phyloP scores from a whole-genome alignment of 53 echinoderm and acorn worm species.

The Paracentrotus lividus region DNA sequence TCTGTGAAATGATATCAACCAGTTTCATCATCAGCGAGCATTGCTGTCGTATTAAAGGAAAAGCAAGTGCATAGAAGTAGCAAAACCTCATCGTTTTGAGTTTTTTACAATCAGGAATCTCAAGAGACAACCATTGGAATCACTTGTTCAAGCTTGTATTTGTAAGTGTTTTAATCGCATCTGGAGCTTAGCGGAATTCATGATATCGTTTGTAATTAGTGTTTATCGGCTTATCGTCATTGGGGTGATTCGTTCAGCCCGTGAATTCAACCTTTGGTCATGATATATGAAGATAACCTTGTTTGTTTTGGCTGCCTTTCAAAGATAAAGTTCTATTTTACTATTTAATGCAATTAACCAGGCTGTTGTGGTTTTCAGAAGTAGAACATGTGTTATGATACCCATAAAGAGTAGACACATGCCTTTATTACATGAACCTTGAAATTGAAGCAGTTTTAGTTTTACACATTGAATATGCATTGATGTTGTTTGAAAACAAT shows the following conservation, averaged over 20 bases:
- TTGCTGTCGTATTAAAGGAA: too few relatives aligned
- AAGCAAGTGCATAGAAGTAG: slow-evolving; percentile 30
- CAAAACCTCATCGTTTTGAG: neutral
- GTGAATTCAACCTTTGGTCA: slow-evolving; percentile 18
- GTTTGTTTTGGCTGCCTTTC: neutral
- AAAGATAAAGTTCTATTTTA: slow-evolving; percentile 22
- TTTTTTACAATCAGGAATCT: neutral
- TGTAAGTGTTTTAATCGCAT: slow-evolving; percentile 4
- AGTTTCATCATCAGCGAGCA: neutral
- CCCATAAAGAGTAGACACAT: neutral
- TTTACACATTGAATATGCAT: neutral
- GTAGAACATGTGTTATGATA: neutral
- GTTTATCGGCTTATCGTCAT: neutral
- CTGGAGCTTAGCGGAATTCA: neutral
- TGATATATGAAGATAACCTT: neutral
- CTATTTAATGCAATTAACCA: neutral
- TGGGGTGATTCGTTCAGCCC: neutral
- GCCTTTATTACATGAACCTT: neutral
- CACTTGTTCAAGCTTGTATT: neutral
- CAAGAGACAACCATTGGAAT: neutral
- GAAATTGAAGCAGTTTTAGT: slow-evolving; percentile 40
- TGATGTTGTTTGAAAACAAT: too few relatives aligned
- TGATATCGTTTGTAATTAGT: slow-evolving; percentile 27
- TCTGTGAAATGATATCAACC: neutral
- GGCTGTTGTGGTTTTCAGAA: slow-evolving; percentile 32